Evolutionary conservation across 2,888 invertebrate genomes (phyloP), one percentile per base, ranked within the genome.

Genomic region (Arge pagana): DNA sequence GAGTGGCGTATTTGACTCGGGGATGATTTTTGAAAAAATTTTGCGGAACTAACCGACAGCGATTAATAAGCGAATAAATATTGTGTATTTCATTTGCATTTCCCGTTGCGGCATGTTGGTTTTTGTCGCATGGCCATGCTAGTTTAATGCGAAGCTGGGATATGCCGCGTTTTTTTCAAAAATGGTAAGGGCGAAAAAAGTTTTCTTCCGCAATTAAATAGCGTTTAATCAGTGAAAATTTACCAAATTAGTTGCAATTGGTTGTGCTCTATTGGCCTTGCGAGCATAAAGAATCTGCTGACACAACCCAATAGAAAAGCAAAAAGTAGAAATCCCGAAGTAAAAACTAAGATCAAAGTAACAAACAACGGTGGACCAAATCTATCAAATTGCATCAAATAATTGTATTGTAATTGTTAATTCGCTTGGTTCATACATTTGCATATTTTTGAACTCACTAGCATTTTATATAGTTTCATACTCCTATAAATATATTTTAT

Each of bases 141-240:
- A 37, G 18, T 37, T 10, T 37, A 2, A 16, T 4, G 3, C 1
- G 1, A 26, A 26, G 26, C 26, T 26, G 26, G n/a, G 1, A 7
- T 26, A 26, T 26, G n/a, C 26, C 26, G 26, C n/a, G n/a, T 5
- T 26, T 26, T n/a, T 26, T 26, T 26, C 26, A 8, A 26, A 26
- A 26, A 26, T 26, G 37, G 16, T 4, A 19, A 11, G n/a, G 19
- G 36, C 36, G 36, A 36, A 16, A 37, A 36, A 36, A 18, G 8
- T 36, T 18, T 36, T 37, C 11, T 21, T 4, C 3, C 2, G 37
- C 37, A 19, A 37, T 37, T 37, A 37, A 37, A 37, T 7, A 37
- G 37, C 37, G 7, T 16, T 11, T 37, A 37, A 37, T n/a, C n/a
- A 37, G 37, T 11, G 37, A 36, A 36, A 36, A 18, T 19, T 36